phyloP scores from a whole-genome alignment of 2,888 invertebrate species.

The Hirtodrosophila confusa region DNA sequence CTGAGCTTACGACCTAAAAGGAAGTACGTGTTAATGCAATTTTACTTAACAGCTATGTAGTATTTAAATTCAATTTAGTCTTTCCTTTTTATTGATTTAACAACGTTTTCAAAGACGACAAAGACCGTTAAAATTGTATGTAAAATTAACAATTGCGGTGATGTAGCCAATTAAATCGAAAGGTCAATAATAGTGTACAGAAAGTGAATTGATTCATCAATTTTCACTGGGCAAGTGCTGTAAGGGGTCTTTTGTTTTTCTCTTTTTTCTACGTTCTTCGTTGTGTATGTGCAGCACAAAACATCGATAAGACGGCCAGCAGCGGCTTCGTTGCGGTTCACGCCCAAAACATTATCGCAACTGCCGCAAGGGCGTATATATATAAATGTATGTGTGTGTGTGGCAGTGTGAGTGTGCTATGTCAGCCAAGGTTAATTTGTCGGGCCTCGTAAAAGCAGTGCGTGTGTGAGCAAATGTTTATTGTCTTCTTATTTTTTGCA shows the following conservation, averaged over 20 bases:
- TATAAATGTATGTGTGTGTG: slow-evolving; percentile 5
- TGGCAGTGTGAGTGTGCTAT: neutral
- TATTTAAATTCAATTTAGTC: neutral
- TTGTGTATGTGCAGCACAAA: slow-evolving; percentile 8
- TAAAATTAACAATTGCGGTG: slow-evolving; percentile 21
- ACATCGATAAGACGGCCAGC: slow-evolving; percentile 60
- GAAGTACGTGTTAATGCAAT: neutral
- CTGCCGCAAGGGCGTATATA: slow-evolving; percentile 21
- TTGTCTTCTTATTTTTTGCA: slow-evolving; percentile 3
- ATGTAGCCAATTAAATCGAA: slow-evolving; percentile 37
- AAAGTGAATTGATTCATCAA: slow-evolving; percentile 61
- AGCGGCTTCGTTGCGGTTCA: slow-evolving; percentile 48
- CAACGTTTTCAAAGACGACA: slow-evolving; percentile 9
- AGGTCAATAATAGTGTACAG: slow-evolving; percentile 53
- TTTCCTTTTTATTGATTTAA: slow-evolving; percentile 40
- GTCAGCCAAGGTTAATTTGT: slow-evolving; percentile 37
- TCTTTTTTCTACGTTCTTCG: slow-evolving; percentile 28
- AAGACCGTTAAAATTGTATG: slow-evolving; percentile 6
- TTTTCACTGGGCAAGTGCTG: slow-evolving; percentile 13
- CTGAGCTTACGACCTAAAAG: neutral
- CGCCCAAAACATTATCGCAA: slow-evolving; percentile 65
- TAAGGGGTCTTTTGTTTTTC: slow-evolving; percentile 29
- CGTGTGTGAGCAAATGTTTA: slow-evolving; percentile 1
- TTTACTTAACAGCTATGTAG: neutral
- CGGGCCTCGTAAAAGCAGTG: slow-evolving; percentile 1